Conservation (phyloP, 1,140 invertebrate genomes). For the Dysdera silvatica region DNA sequence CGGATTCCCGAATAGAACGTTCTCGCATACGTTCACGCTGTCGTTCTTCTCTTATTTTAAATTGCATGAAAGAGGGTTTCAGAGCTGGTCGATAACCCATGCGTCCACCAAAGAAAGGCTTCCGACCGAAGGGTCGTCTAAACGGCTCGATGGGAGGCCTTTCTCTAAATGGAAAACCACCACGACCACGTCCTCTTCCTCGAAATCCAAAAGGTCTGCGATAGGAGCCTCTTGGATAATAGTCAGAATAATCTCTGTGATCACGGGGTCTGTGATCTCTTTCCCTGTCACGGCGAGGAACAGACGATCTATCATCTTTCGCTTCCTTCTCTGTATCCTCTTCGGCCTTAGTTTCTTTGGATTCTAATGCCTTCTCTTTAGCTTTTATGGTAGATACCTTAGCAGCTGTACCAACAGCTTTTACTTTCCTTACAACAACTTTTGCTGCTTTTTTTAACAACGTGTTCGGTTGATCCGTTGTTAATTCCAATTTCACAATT, state of each 20-base stretch:
- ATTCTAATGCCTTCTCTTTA: too few species aligned
- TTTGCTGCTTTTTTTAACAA: slow-evolving; percentile 16
- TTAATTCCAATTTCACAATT: slow-evolving; percentile 83
- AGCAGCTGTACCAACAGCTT: neutral
- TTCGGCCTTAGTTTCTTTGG: neutral
- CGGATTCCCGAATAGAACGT: neutral
- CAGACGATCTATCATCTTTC: neutral
- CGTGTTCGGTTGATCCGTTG: neutral
- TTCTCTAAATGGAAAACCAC: slow-evolving; percentile 7
- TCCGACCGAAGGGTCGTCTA: slow-evolving; percentile 4
- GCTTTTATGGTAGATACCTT: slow-evolving; percentile 2
- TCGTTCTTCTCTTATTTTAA: neutral
- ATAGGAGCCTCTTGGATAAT: neutral
- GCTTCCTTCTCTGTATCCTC: neutral
- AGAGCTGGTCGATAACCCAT: neutral
- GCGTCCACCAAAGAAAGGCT: slow-evolving; percentile 1
- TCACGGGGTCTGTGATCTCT: neutral
- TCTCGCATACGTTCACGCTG: neutral
- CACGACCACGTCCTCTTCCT: neutral
- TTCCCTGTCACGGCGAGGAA: too few species aligned
- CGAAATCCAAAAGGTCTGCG: neutral
- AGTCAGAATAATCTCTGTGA: too few species aligned
- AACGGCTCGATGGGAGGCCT: neutral
- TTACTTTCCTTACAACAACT: too few species aligned
- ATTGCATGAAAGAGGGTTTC: neutral